Base-by-base conservation (phyloP, 1,140 invertebrate species). In the Drosophila varians region DNA sequence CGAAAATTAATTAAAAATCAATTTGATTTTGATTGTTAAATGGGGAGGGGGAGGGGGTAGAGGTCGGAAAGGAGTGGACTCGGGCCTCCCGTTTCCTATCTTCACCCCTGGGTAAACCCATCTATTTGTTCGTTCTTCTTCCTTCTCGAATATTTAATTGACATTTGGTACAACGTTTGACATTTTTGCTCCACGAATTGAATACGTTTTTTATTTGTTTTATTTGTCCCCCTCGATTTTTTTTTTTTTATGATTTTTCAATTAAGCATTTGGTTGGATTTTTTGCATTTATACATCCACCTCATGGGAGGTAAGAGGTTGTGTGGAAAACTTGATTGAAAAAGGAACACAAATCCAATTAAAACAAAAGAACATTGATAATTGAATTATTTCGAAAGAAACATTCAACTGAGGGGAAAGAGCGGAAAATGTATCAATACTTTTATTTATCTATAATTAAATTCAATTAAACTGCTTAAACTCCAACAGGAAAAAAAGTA, bases 1-100 rank as follows among this genome's bases (percentile, higher is more conserved):
- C 77, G 74, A 87, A 87, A 87, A 87, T 87, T 87, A 87, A 87
- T 87, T 87, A 87, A 87, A 87, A 87, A 87, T 87, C 82, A 87
- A 87, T 87, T 87, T 87, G 74, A 87, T 82, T 87, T 87, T 87
- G 77, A 87, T 87, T 87, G 82, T 87, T 87, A 64, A 76, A 61
- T 49, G 65, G 23, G 26, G 2, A 4, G 21, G 21, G 21, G 4
- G 21, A n/a, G n/a, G n/a, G n/a, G n/a, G n/a, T n/a, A n/a, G 40
- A 11, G 23, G 25, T 43, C 40, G 14, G n/a, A 31, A 9, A 0
- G 12, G 19, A 8, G 31, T 16, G 1, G 26, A 11, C n/a, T n/a
- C n/a, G 2, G 9, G 5, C 49, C 25, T 16, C 18, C n/a, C 36
- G 12, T 31, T 14, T 14, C 3, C 36, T 36, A 55, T 42, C 45